phyloP scores from a whole-genome alignment of 2,888 invertebrate genomes.

The Bruchidius siliquastri region DNA sequence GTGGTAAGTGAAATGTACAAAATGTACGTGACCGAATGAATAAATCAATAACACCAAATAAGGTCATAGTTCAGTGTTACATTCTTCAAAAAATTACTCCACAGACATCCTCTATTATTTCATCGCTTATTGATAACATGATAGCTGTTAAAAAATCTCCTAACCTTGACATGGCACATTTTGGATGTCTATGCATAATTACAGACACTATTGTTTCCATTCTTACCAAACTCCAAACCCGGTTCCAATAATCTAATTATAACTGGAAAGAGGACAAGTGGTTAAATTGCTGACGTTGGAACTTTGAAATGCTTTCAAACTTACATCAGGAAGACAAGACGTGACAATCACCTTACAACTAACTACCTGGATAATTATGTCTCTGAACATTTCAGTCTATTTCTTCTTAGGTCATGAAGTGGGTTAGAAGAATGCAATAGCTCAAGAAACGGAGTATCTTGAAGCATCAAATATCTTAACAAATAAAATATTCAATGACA shows the following conservation, averaged over 20 bases:
- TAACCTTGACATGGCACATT: neutral
- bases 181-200: neutral
- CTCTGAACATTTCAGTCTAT: too few species aligned
- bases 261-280: neutral
- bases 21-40: neutral
- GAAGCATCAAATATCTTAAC: too few species aligned
- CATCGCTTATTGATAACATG: too few species aligned
- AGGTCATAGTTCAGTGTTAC: neutral
- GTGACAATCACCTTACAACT: neutral
- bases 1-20: too few species aligned
- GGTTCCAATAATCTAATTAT: neutral
- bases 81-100: neutral
- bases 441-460: too few species aligned
- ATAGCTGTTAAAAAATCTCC: neutral
- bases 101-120: neutral
- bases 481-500: too few species aligned
- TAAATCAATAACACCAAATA: neutral
- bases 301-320: neutral
- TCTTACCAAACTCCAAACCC: neutral
- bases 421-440: too few species aligned
- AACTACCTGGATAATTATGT: too few species aligned
- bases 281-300: neutral
- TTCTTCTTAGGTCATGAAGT: too few species aligned
- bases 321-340: neutral
- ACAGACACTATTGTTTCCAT: neutral